Evolutionary conservation across 2,113 vertebrate genomes (phyloP).

Genomic region (Leptobrachium ailaonicum): DNA sequence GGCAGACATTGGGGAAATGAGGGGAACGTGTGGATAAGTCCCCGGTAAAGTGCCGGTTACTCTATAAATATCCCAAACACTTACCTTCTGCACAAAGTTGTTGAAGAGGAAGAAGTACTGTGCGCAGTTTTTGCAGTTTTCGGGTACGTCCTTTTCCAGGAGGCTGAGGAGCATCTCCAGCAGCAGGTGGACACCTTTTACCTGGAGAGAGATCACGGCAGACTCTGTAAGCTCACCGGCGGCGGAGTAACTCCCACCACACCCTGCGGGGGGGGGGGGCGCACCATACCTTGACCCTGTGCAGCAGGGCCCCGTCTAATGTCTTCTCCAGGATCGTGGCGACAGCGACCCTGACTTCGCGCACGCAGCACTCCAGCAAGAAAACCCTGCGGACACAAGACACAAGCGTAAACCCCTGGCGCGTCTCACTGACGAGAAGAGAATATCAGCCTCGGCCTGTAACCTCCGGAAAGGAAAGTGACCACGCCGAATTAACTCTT

Average conservation of each 20-base stretch:
- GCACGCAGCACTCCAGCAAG: constrained; percentile 90
- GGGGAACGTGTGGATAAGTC: too few species aligned
- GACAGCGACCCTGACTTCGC: constrained; percentile 90
- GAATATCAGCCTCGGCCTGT: too few species aligned
- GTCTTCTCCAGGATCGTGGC: constrained; percentile 96
- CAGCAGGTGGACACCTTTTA: constrained; percentile 81
- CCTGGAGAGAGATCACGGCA: constrained; percentile 56
- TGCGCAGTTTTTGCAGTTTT: constrained; percentile 97
- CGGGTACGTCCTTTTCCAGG: constrained; percentile 95
- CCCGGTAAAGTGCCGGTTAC: too few species aligned
- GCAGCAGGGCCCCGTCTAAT: constrained; percentile 90
- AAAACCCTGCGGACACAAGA: constrained; percentile 77
- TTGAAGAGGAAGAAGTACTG: constrained; percentile 97
- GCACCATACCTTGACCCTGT: constrained; percentile 80
- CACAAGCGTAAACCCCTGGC: neutral
- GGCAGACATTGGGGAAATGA: too few species aligned
- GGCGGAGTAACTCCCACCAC: neutral
- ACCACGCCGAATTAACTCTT: too few species aligned
- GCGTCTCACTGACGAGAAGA: too few species aligned
- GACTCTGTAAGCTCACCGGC: constrained; percentile 7
- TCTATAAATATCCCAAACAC: too few species aligned
- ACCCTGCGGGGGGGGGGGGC: too few species aligned
- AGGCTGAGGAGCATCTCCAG: constrained; percentile 86
- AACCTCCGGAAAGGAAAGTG: too few species aligned
- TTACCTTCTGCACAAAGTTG: constrained; percentile 95